Conservation (phyloP, 2,113 vertebrate genomes). For the Oncorhynchus tshawytscha region DNA sequence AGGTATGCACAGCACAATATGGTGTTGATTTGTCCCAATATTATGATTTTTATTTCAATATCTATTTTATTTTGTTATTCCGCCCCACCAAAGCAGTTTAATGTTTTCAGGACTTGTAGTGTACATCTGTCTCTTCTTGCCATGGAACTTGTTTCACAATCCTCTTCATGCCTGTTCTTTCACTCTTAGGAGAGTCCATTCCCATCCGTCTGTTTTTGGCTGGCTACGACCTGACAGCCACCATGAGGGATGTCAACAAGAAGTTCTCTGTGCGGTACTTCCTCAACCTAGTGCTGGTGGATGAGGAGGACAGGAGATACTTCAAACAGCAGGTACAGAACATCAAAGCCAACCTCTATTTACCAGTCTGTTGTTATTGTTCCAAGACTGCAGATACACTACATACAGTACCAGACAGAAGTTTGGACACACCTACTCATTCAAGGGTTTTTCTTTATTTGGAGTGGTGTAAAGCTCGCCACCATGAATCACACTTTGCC, state of each 20-base stretch:
- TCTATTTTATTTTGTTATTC: too few species aligned
- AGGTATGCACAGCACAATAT: conserved; percentile 70
- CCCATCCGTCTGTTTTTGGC: conserved; percentile 96
- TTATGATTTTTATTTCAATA: too few species aligned
- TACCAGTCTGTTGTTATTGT: background rate
- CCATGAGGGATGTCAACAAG: conserved; percentile 99
- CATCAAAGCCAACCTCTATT: background rate
- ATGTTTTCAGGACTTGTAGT: background rate
- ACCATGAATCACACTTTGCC: too few species aligned
- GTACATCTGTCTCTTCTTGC: background rate
- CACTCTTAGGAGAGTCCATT: conserved; percentile 87
- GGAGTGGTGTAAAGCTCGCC: too few species aligned
- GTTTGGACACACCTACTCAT: too few species aligned
- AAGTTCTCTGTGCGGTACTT: conserved; percentile 99
- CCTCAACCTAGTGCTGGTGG: conserved; percentile 96
- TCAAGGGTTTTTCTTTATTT: too few species aligned
- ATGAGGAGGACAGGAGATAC: conserved; percentile 98
- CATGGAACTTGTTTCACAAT: background rate
- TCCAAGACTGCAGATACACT: conserved; percentile 78
- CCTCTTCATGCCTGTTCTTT: background rate
- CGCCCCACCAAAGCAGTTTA: too few species aligned
- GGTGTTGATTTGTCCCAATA: conserved; percentile 7
- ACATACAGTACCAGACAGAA: conserved; percentile 61
- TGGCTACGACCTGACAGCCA: conserved; percentile 94
- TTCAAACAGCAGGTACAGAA: conserved; percentile 95